phyloP scores from a whole-genome alignment of 2,113 vertebrate species.

The Vulpes ferrilata region DNA sequence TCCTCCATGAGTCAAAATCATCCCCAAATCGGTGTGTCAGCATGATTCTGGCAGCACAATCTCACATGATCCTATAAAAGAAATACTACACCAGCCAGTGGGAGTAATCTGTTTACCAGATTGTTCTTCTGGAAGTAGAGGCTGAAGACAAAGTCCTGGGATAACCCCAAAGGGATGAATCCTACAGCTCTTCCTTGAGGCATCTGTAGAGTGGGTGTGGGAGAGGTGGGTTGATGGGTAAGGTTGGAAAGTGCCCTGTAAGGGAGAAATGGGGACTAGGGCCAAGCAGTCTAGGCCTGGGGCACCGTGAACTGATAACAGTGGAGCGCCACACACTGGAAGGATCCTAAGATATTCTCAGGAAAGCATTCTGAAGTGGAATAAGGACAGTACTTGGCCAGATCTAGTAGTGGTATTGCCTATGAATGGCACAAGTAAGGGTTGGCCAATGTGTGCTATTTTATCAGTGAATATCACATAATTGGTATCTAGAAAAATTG shows the following conservation, averaged over 20 bases:
- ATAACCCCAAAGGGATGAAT: not conserved
- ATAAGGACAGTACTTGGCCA: not conserved
- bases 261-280: not conserved
- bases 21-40: not conserved
- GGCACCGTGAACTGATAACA: not conserved
- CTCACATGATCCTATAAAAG: not conserved
- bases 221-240: not conserved
- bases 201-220: not conserved
- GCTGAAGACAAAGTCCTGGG: no score
- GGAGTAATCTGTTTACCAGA: not conserved
- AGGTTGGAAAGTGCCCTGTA: not conserved
- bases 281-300: not conserved
- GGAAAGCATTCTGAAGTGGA: not conserved
- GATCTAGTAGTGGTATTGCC: not conserved
- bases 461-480: not conserved
- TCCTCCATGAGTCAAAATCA: not conserved
- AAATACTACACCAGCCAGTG: not conserved
- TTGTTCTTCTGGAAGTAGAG: not conserved
- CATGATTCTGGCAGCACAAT: no score
- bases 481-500: not conserved
- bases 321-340: no score
- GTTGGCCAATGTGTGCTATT: no score
- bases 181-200: not conserved
- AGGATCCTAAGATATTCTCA: not conserved
- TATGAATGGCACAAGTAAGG: not conserved